Percentiles rank a stretch among this genome's conserved stretches.
Conservation (phyloP, 2,113 vertebrate genomes). For the Chlamydotis undulata region DNA sequence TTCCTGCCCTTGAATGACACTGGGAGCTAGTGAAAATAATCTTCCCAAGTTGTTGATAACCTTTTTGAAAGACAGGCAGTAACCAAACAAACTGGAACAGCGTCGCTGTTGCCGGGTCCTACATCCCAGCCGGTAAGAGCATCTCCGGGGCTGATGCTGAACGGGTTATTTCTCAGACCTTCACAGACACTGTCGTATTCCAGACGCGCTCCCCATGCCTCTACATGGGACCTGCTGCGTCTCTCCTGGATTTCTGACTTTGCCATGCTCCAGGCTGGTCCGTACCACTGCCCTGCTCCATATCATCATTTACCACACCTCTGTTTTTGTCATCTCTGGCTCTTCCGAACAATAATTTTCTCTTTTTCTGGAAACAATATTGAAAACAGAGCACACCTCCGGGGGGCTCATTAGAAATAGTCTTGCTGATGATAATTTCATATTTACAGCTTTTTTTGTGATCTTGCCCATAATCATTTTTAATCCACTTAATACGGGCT, state of each 20-base stretch:
- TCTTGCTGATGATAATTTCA: background rate
- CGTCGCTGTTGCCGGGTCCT: background rate
- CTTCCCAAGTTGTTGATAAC: background rate
- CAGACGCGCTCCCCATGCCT: background rate
- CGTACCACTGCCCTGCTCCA: background rate
- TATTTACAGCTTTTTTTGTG: conserved; percentile 15
- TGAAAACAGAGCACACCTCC: background rate
- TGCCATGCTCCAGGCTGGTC: background rate
- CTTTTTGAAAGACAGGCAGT: background rate
- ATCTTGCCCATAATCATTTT: background rate
- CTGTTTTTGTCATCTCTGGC: background rate
- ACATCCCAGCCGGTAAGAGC: background rate
- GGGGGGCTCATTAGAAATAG: background rate
- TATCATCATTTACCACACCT: background rate
- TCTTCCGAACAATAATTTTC: background rate
- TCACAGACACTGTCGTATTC: background rate
- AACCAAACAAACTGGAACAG: background rate
- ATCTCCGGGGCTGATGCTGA: background rate
- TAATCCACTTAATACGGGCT: background rate
- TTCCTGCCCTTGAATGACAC: conserved; percentile 48
- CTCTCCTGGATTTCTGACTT: background rate
- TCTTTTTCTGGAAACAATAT: background rate
- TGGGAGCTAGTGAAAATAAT: conserved; percentile 23
- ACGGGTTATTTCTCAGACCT: background rate
- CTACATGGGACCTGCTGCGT: background rate